These are phyloP conservation scores for Whitmania pigra DNA, from an alignment of 1,140 invertebrate genomes.

Conservation along the genomic window DNA sequence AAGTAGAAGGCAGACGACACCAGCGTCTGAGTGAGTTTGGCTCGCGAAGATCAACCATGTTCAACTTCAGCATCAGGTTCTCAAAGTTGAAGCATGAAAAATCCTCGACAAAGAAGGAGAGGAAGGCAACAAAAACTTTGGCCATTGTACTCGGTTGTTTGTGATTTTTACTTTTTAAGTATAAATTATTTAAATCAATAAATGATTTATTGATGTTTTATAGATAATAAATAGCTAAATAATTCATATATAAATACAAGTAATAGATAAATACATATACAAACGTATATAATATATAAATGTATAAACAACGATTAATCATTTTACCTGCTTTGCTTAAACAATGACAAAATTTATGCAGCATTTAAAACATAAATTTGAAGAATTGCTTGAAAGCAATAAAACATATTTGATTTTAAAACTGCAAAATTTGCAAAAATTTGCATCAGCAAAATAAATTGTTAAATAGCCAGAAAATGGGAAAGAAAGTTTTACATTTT, in stretches of 20 bases:
- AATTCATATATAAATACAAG: too few relatives aligned
- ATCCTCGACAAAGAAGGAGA: slow-evolving; percentile 12
- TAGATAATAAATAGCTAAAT: too few relatives aligned
- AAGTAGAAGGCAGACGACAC: too few relatives aligned
- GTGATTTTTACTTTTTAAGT: background rate
- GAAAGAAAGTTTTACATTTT: background rate
- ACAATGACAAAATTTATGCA: background rate
- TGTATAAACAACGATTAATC: background rate
- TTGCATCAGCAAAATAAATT: background rate
- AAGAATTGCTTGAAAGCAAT: background rate
- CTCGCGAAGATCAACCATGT: background rate
- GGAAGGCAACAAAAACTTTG: slow-evolving; percentile 14
- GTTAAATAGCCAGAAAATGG: background rate
- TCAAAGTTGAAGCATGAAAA: slow-evolving; percentile 9
- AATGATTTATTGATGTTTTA: too few relatives aligned
- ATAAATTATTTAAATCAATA: too few relatives aligned
- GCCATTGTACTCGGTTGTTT: slow-evolving; percentile 14
- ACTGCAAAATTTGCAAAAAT: background rate
- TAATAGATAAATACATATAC: too few relatives aligned
- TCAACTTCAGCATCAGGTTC: slow-evolving; percentile 11
- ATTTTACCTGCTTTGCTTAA: background rate
- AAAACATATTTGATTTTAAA: background rate
- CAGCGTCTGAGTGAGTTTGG: background rate
- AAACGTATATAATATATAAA: too few relatives aligned
- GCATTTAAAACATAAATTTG: background rate